Evolutionary conservation across 2,888 invertebrate genomes (phyloP).

Genomic region (Campopleginae sp.): DNA sequence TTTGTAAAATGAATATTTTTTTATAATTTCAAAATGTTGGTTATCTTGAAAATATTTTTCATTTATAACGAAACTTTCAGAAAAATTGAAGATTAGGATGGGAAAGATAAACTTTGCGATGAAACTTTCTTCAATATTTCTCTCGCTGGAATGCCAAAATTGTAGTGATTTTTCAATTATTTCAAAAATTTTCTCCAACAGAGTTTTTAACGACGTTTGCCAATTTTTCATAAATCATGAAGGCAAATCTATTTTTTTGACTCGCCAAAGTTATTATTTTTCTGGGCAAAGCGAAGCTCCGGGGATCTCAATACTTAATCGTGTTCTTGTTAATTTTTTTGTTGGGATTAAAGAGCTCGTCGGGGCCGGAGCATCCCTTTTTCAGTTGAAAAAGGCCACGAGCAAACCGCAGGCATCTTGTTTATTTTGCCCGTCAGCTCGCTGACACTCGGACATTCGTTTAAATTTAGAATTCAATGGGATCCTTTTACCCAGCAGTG

Average conservation of each 20-base stretch:
- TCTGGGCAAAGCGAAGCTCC: not conserved
- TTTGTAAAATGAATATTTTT: no score
- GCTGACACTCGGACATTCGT: conserved; percentile 82
- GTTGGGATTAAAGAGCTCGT: conserved; percentile 59
- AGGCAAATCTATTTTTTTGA: conserved; percentile 6
- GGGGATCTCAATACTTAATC: not conserved
- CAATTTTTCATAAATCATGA: no score
- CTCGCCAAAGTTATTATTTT: not conserved
- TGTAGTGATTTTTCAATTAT: no score
- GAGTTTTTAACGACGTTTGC: no score
- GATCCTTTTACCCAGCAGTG: conserved; percentile 82
- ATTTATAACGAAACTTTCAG: no score
- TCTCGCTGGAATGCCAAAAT: no score
- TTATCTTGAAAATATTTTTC: no score
- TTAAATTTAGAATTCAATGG: conserved; percentile 85
- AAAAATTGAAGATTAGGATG: no score
- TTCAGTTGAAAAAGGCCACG: conserved; percentile 65
- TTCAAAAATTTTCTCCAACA: no score
- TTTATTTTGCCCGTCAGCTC: conserved; percentile 82
- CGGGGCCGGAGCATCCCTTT: conserved; percentile 51
- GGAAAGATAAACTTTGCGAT: no score
- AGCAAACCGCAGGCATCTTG: conserved; percentile 77
- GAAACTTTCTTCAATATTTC: no score
- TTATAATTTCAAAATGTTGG: no score
- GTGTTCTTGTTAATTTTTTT: conserved; percentile 17